A percentile compares a stretch with the other conserved stretches of the same genome.
phyloP scores from a whole-genome alignment of 2,888 invertebrate species.

The Salpingus planirostris region DNA sequence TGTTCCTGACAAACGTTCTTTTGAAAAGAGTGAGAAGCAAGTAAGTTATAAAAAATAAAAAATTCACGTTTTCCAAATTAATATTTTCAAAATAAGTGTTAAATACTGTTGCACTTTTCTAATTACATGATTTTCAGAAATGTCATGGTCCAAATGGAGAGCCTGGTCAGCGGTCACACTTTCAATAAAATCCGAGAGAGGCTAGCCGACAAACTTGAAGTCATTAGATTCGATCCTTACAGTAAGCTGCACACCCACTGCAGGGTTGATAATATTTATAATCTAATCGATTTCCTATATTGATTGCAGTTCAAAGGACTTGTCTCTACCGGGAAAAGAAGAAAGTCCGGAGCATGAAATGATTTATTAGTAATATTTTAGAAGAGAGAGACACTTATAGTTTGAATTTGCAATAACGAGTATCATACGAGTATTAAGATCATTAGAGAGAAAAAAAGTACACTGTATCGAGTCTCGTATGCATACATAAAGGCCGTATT shows the following conservation, averaged over 20 bases:
- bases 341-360: conserved; percentile 59
- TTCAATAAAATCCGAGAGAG: conserved; percentile 59
- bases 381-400: no score
- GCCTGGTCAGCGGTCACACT: conserved; percentile 68
- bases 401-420: no score
- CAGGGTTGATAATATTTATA: no score
- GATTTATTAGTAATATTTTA: no score
- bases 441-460: no score
- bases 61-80: not conserved
- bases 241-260: no score
- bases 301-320: conserved; percentile 54
- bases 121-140: conserved; percentile 45
- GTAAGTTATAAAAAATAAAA: conserved; percentile 44
- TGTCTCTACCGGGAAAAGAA: conserved; percentile 64
- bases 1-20: conserved; percentile 63
- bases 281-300: conserved; percentile 3
- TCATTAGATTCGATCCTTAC: conserved; percentile 66
- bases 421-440: no score
- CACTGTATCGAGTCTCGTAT: no score
- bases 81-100: not conserved
- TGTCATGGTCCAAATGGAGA: conserved; percentile 72
- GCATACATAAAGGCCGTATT: no score
- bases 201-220: conserved; percentile 68
- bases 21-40: conserved; percentile 69
- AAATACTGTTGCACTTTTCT: conserved; percentile 3